A percentile compares a stretch with the other conserved stretches of the same genome.
Evolutionary conservation across 2,797 vertebrate genomes (phyloP).

Genomic region (Lithobates pipiens): DNA sequence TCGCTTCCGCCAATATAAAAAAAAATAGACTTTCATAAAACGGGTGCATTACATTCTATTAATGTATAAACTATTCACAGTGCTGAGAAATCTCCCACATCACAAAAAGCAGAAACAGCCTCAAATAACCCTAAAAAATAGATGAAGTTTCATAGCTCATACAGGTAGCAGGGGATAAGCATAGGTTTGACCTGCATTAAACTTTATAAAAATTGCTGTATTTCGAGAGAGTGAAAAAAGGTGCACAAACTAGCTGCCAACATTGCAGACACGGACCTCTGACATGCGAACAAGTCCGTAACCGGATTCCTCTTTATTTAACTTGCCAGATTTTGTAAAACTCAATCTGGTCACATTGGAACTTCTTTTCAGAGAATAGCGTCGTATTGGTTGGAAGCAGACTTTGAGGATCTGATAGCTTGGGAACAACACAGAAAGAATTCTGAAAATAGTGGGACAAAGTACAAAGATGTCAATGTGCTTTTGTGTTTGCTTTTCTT

Average conservation of each 20-base stretch:
- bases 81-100: no score
- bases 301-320: conserved; percentile 43
- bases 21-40: no score
- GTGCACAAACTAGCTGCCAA: neutral
- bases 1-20: no score
- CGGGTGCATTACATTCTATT: no score
- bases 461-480: conserved; percentile 56
- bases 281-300: conserved; percentile 26
- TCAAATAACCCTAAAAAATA: no score
- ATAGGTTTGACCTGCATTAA: neutral
- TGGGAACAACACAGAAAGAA: conserved; percentile 53
- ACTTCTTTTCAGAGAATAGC: conserved; percentile 33
- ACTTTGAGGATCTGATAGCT: conserved; percentile 60
- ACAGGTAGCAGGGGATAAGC: neutral
- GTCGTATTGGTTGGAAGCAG: conserved; percentile 38
- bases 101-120: no score
- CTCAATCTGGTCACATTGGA: conserved; percentile 43
- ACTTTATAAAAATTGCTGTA: neutral
- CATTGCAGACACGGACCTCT: neutral
- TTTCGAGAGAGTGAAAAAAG: neutral
- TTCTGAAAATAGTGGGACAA: conserved; percentile 45
- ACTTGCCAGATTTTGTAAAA: conserved; percentile 51
- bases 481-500: conserved; percentile 50
- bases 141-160: neutral
- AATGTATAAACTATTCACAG: no score